These are phyloP conservation scores for Pinctada fucata DNA, from an alignment of 2,888 invertebrate genomes.

Conservation along the genomic window DNA sequence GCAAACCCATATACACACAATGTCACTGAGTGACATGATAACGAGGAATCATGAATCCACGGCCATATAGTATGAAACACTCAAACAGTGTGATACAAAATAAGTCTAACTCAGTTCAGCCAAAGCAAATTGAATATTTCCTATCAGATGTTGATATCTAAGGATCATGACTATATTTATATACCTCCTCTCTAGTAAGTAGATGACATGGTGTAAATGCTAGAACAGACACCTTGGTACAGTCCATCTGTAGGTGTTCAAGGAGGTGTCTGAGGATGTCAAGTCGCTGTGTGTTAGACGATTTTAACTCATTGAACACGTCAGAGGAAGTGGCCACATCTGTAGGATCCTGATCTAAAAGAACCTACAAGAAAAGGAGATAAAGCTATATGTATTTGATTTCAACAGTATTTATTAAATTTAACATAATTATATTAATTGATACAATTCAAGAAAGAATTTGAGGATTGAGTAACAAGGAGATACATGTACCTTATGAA, in stretches of 20 bases:
- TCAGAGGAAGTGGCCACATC: conserved; percentile 66
- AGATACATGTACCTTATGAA: too few species aligned
- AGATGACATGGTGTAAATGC: conserved; percentile 67
- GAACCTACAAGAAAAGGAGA: conserved; percentile 41
- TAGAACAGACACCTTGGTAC: conserved; percentile 48
- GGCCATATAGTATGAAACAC: too few species aligned
- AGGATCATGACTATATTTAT: too few species aligned
- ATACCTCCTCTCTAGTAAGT: conserved; percentile 59
- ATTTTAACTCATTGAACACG: conserved; percentile 65
- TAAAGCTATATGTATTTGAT: background rate
- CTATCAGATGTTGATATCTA: too few species aligned
- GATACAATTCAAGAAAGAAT: too few species aligned
- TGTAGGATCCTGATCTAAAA: conserved; percentile 70
- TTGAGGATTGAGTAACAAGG: too few species aligned
- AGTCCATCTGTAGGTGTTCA: conserved; percentile 64
- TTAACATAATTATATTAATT: background rate
- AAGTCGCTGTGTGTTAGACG: conserved; percentile 61
- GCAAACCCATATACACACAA: too few species aligned
- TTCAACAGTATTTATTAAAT: background rate
- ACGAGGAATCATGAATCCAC: too few species aligned
- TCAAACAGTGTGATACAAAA: too few species aligned
- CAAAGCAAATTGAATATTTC: too few species aligned
- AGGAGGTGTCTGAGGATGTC: conserved; percentile 65
- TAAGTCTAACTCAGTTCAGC: too few species aligned
- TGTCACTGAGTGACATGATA: too few species aligned